Conservation (phyloP, 1,140 invertebrate species). For the Propsilocerus akamusi region DNA sequence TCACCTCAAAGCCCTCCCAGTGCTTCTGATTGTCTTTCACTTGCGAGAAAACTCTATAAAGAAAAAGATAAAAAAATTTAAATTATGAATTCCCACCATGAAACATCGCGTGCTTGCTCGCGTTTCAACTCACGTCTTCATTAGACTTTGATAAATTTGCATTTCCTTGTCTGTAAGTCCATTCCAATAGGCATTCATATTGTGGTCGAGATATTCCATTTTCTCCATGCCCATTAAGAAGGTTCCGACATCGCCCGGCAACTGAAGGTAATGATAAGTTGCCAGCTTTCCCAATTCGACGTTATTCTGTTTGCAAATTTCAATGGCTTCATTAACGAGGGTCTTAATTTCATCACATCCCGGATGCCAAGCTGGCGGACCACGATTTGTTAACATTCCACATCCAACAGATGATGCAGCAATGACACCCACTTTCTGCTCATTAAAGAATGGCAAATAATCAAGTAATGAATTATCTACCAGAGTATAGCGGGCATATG, state of each 20-base stretch:
- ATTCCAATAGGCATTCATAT: slow-evolving; percentile 33
- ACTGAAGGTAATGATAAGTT: slow-evolving; percentile 38
- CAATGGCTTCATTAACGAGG: slow-evolving; percentile 34
- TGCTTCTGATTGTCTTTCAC: not conserved
- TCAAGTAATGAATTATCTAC: slow-evolving; percentile 56
- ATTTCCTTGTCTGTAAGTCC: slow-evolving; percentile 42
- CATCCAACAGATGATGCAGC: slow-evolving; percentile 63
- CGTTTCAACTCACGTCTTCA: slow-evolving; percentile 33
- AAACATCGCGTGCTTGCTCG: not conserved
- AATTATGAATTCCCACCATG: not conserved
- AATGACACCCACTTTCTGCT: slow-evolving; percentile 54
- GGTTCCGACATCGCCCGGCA: slow-evolving; percentile 31
- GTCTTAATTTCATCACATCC: slow-evolving; percentile 46
- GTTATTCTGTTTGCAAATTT: slow-evolving; percentile 43
- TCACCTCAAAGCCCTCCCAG: not conserved
- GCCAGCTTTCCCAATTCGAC: slow-evolving; percentile 54
- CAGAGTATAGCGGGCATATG: slow-evolving; percentile 61
- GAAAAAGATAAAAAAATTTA: not conserved
- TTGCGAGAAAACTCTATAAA: not conserved
- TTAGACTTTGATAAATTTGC: slow-evolving; percentile 33
- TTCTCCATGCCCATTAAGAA: slow-evolving; percentile 52
- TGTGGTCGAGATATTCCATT: slow-evolving; percentile 33
- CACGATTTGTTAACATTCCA: slow-evolving; percentile 59
- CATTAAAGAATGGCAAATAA: slow-evolving; percentile 57
- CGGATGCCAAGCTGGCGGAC: slow-evolving; percentile 70